Conservation (phyloP, 1,140 invertebrate genomes). For the Acromyrmex echinatior region DNA sequence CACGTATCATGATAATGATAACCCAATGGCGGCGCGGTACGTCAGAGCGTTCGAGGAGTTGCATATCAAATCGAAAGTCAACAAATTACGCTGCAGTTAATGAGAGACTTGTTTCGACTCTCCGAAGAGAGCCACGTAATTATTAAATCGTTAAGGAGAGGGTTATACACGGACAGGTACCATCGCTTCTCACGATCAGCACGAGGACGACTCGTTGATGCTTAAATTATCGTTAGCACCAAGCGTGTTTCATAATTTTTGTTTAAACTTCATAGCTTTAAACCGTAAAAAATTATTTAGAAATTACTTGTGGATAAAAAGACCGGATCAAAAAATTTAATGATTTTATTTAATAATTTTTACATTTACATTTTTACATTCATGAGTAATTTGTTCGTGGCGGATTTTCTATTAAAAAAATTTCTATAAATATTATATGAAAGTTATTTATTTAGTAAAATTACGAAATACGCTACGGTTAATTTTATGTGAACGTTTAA, state of each 20-base stretch:
- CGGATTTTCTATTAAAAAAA: neutral
- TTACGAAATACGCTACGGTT: neutral
- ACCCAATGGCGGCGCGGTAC: constrained; percentile 45
- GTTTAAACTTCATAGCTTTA: neutral
- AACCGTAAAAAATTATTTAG: neutral
- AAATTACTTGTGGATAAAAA: neutral
- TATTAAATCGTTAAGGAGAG: constrained; percentile 71
- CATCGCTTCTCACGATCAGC: constrained; percentile 46
- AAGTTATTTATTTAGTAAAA: neutral
- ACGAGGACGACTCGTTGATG: neutral
- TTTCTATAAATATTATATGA: neutral
- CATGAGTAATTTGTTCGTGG: neutral
- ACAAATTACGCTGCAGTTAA: constrained; percentile 65
- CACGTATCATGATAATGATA: constrained; percentile 63
- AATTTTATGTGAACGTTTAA: neutral
- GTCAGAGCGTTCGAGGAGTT: constrained; percentile 39
- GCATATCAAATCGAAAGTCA: constrained; percentile 64
- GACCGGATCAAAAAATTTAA: neutral
- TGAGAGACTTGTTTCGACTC: constrained; percentile 55
- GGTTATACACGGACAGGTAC: constrained; percentile 29
- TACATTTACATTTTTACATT: neutral
- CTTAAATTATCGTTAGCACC: constrained; percentile 67
- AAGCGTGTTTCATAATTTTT: constrained; percentile 9
- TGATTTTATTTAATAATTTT: neutral
- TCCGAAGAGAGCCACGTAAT: constrained; percentile 58